Base-by-base conservation (phyloP, 2,888 invertebrate genomes). In the Crocallis elinguaria region DNA sequence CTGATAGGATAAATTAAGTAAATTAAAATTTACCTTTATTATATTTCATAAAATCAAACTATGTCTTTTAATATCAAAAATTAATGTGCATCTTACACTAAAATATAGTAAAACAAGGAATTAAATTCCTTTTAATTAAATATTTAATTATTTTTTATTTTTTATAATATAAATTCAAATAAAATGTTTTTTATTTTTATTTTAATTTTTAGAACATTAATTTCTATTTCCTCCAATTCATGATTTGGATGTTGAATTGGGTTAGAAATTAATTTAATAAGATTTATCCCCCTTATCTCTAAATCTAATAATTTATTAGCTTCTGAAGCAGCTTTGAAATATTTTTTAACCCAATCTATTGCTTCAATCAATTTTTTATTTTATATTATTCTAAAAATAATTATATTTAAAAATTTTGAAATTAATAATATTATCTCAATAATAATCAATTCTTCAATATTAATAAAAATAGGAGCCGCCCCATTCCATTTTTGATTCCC, bases 11-110 rank as follows among this genome's bases (percentile, higher is more conserved):
- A 86, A 84, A 84, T 81, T 59, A 86, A 73, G 82, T 84, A 84
- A 57, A n/a, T n/a, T n/a, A n/a, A 46, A 55, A 45, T 62, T 66
- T 85, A 84, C 80, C 93, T 93, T 93, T 93, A 93, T 93, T 93
- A 93, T 77, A 92, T 88, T 86, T 92, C 92, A 90, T 88, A 92
- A 93, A 93, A 90, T 93, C 79, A 92, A 93, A 93, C 93, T 92
- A 92, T 88, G 91, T 61, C 92, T 82, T 73, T 86, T 90, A 93
- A 78, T 79, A 89, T 93, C 93, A 93, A 93, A 93, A 93, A 87
- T 79, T 92, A 88, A 83, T 84, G 90, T 93, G 93, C 93, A 77
- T 92, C 90, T 59, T 93, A 93, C 93, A 93, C 92, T 86, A 93
- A 93, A 92, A 92, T 92, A 92, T 92, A 88, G n/a, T n/a, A n/a